phyloP scores from a whole-genome alignment of 1,140 invertebrate species.

The Euwallacea fornicatus region DNA sequence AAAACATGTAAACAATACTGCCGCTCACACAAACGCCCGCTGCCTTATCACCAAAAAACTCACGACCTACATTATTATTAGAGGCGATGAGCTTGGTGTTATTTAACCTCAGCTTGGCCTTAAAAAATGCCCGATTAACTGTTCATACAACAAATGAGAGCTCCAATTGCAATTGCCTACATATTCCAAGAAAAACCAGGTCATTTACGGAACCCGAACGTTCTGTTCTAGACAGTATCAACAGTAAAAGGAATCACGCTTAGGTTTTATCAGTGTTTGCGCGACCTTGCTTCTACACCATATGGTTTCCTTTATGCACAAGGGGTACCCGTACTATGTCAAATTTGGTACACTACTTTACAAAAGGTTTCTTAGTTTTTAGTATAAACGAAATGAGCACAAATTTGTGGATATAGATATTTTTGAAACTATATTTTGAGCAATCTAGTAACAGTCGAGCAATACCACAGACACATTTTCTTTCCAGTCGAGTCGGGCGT shows the following conservation, averaged over 20 bases:
- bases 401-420: no score
- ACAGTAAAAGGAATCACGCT: not conserved
- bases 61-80: slow-evolving; percentile 9
- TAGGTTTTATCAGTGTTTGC: not conserved
- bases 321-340: no score
- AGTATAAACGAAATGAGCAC: no score
- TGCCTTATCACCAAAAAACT: not conserved
- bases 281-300: not conserved
- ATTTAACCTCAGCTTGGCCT: slow-evolving; percentile 16
- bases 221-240: not conserved
- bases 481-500: no score
- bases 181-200: slow-evolving; percentile 24
- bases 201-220: slow-evolving; percentile 22
- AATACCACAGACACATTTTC: no score
- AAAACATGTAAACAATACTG: no score
- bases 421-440: no score
- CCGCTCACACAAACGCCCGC: no score
- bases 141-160: slow-evolving; percentile 6
- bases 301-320: no score
- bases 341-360: no score
- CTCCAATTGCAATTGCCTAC: not conserved
- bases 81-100: not conserved
- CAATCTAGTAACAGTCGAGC: no score
- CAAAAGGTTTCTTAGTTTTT: no score
- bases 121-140: slow-evolving; percentile 8